Evolutionary conservation across 2,888 invertebrate genomes (phyloP), one percentile per base, ranked within the genome.

Genomic region (Saturnia japonica): DNA sequence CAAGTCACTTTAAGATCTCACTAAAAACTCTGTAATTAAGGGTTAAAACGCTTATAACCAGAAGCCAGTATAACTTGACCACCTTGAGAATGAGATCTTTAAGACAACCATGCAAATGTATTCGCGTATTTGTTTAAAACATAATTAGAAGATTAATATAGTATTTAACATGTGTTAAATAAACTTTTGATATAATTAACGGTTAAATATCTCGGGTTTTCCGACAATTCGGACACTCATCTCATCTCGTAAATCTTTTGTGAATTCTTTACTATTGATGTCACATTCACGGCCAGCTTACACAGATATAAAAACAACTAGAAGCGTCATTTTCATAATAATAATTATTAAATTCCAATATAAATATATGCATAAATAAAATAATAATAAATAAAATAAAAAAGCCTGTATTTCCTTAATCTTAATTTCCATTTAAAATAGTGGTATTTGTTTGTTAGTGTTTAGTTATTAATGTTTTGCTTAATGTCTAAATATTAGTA

Each of bases 241-340:
- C 40, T 64, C 11, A n/a, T 40, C 8, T 64, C 34, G n/a, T 64
- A 64, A 64, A 64, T 64, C 40, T 64, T n/a, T 2, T n/a, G 64
- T 64, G 40, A 64, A 64, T 64, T 64, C 64, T 40, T 64, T n/a
- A 40, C n/a, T 40, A 64, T 64, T 40, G 40, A 64, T 64, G 64
- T 40, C 40, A 64, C 64, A 64, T n/a, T n/a, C 64, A 40, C 6
- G 64, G n/a, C 14, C 28, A 25, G 28, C 28, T 12, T 40, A 9
- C 40, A 14, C 34, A 64, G 64, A 64, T 9, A 6, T 64, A 40
- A 0, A 40, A 40, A 64, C 9, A 40, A n/a, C 1, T 64, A 64
- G 64, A 64, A n/a, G 2, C 1, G 64, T 40, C 64, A 64, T 64
- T 34, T 40, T 8, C 16, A 57, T n/a, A 54, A 22, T n/a, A 54